A percentile compares a stretch with the other conserved stretches of the same genome.
phyloP scores from a whole-genome alignment of 2,797 vertebrate genomes.

The Microhierax caerulescens region DNA sequence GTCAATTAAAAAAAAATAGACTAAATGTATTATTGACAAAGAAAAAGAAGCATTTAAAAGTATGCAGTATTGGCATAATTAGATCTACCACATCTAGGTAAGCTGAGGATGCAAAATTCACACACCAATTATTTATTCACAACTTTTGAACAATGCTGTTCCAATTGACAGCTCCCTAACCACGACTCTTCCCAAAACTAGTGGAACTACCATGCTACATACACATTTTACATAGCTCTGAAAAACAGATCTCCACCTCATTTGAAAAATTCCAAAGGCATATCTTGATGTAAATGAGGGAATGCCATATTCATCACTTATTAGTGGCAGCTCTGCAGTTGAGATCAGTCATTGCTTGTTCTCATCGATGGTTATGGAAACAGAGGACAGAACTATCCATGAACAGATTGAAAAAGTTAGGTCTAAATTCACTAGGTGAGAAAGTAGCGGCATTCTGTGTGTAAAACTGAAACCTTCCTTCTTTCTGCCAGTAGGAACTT shows the following conservation, averaged over 20 bases:
- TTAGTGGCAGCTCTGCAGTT: neutral
- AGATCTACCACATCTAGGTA: constrained; percentile 49
- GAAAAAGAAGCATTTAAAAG: neutral
- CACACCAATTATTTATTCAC: constrained; percentile 47
- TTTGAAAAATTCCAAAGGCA: neutral
- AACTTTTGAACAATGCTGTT: constrained; percentile 11
- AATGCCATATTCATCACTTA: neutral
- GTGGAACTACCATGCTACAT: neutral
- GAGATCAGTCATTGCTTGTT: neutral
- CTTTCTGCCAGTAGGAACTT: neutral
- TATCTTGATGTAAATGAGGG: neutral
- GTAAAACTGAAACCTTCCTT: neutral
- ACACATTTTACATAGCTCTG: neutral
- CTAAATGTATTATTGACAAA: neutral
- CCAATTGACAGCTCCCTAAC: neutral
- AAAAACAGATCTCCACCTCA: neutral
- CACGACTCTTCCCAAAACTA: neutral
- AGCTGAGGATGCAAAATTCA: constrained; percentile 29
- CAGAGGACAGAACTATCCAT: neutral
- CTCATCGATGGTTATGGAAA: neutral
- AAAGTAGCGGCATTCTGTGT: neutral
- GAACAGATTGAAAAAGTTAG: neutral
- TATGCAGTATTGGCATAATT: constrained; percentile 7
- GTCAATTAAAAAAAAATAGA: neutral
- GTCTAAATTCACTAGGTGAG: neutral